Conservation (phyloP, 1,140 invertebrate genomes). For the Cotesia chilonis region DNA sequence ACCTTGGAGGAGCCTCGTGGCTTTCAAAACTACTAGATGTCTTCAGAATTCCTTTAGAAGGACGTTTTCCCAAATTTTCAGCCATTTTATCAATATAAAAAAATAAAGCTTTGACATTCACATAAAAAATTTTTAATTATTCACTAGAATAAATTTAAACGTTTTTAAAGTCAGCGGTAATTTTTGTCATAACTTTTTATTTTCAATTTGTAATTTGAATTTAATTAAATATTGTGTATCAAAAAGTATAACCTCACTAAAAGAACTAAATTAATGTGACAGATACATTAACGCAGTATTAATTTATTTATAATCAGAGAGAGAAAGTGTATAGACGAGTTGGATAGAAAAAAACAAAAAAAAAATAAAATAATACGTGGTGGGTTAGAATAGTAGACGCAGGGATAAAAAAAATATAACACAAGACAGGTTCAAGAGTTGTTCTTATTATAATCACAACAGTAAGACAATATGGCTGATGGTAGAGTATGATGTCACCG, state of each 20-base stretch:
- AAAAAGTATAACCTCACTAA: background rate
- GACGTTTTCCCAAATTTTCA: slow-evolving; percentile 67
- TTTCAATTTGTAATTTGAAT: background rate
- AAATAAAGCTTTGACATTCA: slow-evolving; percentile 15
- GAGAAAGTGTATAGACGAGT: background rate
- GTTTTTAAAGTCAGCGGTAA: slow-evolving; percentile 4
- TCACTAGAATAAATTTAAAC: background rate
- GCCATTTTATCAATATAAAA: slow-evolving; percentile 52
- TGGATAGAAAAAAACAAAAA: no score
- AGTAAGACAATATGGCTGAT: slow-evolving; percentile 24
- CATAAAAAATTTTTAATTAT: background rate
- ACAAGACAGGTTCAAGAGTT: background rate
- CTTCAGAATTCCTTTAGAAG: slow-evolving; percentile 91
- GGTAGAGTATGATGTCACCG: slow-evolving; percentile 2
- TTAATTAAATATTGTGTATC: background rate
- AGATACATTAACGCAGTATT: background rate
- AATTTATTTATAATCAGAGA: background rate
- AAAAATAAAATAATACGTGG: slow-evolving; percentile 9
- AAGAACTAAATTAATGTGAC: background rate
- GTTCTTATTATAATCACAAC: slow-evolving; percentile 20
- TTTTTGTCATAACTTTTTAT: background rate
- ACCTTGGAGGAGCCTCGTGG: slow-evolving; percentile 68
- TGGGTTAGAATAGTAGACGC: slow-evolving; percentile 7
- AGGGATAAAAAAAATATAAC: slow-evolving; percentile 2
- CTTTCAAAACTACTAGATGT: slow-evolving; percentile 88